These are phyloP conservation scores for Sarcophaga caerulescens DNA, from an alignment of 2,888 invertebrate species.

Conservation along the genomic window DNA sequence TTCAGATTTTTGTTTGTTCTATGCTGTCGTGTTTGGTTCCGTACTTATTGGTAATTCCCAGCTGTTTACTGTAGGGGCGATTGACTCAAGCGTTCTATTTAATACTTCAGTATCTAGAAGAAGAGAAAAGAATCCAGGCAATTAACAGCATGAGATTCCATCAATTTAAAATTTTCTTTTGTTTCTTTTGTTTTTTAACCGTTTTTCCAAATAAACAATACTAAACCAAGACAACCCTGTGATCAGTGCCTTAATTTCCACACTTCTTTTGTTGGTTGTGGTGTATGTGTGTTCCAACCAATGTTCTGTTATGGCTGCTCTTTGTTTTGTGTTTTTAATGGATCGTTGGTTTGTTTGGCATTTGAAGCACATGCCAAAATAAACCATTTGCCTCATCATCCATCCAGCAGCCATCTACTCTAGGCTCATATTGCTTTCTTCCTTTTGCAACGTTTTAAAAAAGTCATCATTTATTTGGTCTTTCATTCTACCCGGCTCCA, in stretches of 20 bases:
- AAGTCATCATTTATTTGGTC: slow-evolving; percentile 60
- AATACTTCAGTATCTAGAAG: neutral
- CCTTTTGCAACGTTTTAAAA: slow-evolving; percentile 42
- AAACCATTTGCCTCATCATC: slow-evolving; percentile 58
- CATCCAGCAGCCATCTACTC: slow-evolving; percentile 40
- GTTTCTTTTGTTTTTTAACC: slow-evolving; percentile 36
- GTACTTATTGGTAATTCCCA: neutral
- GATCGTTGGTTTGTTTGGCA: slow-evolving; percentile 40
- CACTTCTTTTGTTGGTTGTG: too few species aligned
- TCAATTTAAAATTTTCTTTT: slow-evolving; percentile 49
- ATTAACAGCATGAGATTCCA: slow-evolving; percentile 68
- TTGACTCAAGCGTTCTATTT: neutral
- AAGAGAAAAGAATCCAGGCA: slow-evolving; percentile 36
- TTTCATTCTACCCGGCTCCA: neutral
- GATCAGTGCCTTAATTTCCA: slow-evolving; percentile 31
- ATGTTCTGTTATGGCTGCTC: neutral
- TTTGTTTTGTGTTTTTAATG: neutral
- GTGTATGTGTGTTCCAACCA: too few species aligned
- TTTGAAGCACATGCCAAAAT: slow-evolving; percentile 63
- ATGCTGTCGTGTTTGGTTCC: neutral
- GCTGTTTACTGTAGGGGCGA: too few species aligned
- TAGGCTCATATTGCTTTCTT: neutral
- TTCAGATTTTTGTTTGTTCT: slow-evolving; percentile 38
- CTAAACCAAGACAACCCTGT: slow-evolving; percentile 31
- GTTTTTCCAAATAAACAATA: slow-evolving; percentile 53